Evolutionary conservation across 2,888 invertebrate genomes (phyloP), one percentile per base, ranked within the genome.

Genomic region (Drosophila suboccidentalis): DNA sequence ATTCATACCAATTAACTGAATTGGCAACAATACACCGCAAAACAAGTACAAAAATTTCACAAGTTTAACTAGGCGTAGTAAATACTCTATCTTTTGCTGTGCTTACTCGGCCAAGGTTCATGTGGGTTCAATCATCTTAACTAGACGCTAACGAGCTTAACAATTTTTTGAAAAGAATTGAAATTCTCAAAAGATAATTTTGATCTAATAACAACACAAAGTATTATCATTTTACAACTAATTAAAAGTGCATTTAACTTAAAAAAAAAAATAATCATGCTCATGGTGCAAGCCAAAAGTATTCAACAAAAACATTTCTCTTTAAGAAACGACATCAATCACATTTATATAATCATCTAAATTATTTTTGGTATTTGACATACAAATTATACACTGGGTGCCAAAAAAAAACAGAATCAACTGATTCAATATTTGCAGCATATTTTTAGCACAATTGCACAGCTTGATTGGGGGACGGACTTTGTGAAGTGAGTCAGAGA

Each of bases 41-140:
- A 66, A 44, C 77, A 47, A 62, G 55, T 78, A 63, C 74, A 75
- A 75, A 75, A 75, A 82, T 74, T 68, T 61, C 55, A 66, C 62
- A 76, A 71, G 66, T 78, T 70, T 66, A 87, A 87, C 75, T 71
- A 78, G 85, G 82, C 61, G 53, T 76, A 55, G 38, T 44, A 46
- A 61, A 59, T 49, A 46, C 46, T 54, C 53, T 58, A 61, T 54
- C 49, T 38, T 34, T 22, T 38, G n/a, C 11, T 10, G 2, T n/a
- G 55, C 39, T 63, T 32, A 71, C 36, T 79, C 71, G 77, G 77
- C 67, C 77, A 75, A 71, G 76, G 76, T 66, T 78, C 29, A 59
- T 22, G 43, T 6, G 51, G 55, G 70, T 63, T 75, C 60, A 75
- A 75, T 60, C 53, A 54, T 51, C 57, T 62, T 53, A 75, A 79